Base-by-base conservation (phyloP, 1,140 invertebrate genomes). In the Drosophila setifemur region DNA sequence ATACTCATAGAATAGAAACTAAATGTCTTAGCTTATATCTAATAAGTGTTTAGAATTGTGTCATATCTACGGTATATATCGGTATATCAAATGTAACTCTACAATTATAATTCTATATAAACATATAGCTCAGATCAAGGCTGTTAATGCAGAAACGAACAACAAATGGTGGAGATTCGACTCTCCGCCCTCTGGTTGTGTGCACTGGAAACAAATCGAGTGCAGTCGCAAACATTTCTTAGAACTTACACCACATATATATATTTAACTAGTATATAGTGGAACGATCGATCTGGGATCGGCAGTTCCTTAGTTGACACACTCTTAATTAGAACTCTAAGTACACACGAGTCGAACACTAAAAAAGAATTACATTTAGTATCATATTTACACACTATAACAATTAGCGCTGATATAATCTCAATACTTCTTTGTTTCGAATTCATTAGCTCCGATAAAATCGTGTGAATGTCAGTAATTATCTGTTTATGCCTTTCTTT, bases 11-110 rank as follows among this genome's bases (percentile, higher is more conserved):
- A 28, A 37, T 85, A 86, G 79, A 21, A 42, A 35, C 52, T 85
- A 71, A 82, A 85, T 85, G 79, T 83, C 54, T 81, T 85, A 85
- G 77, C 28, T 40, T 29, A 64, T 64, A 64, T 61, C 49, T 53
- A 60, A 76, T 81, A 85, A 85, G 79, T 85, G 79, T 85, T 85
- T 85, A 85, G 79, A 49, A 60, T 79, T 85, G 81, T 86, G 81
- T 77, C 68, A 76, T 75, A 75, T 76, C 66, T 75, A 43, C 43
- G 54, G 49, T 53, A 53, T 53, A 53, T 58, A 66, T 57, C 73
- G 31, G 44, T n/a, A n/a, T n/a, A 45, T 16, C 33, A 43, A 73
- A 37, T 72, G 69, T 73, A 73, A 73, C 57, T 72, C 48, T 49
- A 61, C 43, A 50, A 57, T 57, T 39, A 29, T 50, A 74, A 75